Conservation (phyloP, 2,888 invertebrate species). For the Parapristionchus giblindavisi region DNA sequence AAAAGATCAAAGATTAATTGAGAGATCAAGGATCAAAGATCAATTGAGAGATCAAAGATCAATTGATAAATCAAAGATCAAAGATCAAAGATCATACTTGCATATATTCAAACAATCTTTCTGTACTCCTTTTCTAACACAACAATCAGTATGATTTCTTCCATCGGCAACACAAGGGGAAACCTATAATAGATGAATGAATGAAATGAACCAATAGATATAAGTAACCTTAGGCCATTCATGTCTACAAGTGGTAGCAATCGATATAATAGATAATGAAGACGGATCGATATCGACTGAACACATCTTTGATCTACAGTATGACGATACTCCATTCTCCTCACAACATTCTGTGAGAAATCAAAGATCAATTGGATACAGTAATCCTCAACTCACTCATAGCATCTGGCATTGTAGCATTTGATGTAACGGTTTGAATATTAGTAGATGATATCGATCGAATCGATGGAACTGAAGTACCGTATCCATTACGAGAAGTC, state of each 20-base stretch:
- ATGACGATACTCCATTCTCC: slow-evolving; percentile 46
- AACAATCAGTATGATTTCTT: slow-evolving; percentile 85
- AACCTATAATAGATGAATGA: slow-evolving; percentile 33
- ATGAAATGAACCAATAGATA: neutral
- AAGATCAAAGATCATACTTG: slow-evolving; percentile 38
- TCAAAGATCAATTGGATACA: too few relatives aligned
- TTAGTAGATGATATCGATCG: slow-evolving; percentile 56
- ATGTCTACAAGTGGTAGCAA: slow-evolving; percentile 59
- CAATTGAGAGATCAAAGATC: neutral
- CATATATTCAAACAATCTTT: slow-evolving; percentile 85
- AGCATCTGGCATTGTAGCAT: slow-evolving; percentile 47
- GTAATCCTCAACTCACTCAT: too few relatives aligned
- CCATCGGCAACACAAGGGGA: slow-evolving; percentile 71
- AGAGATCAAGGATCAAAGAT: neutral
- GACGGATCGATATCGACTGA: slow-evolving; percentile 47
- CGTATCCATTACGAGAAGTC: slow-evolving; percentile 81
- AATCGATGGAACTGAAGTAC: slow-evolving; percentile 70
- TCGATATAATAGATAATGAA: slow-evolving; percentile 52
- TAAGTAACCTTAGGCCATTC: slow-evolving; percentile 53
- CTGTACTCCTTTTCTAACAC: slow-evolving; percentile 83
- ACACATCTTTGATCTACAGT: slow-evolving; percentile 58
- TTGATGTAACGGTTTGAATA: slow-evolving; percentile 47
- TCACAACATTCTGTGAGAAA: slow-evolving; percentile 53
- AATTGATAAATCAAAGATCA: neutral
- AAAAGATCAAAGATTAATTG: neutral